Conservation (phyloP, 30 jellyfish, hydroid and myxozoan genomes). For the Turritopsis dohrnii region DNA sequence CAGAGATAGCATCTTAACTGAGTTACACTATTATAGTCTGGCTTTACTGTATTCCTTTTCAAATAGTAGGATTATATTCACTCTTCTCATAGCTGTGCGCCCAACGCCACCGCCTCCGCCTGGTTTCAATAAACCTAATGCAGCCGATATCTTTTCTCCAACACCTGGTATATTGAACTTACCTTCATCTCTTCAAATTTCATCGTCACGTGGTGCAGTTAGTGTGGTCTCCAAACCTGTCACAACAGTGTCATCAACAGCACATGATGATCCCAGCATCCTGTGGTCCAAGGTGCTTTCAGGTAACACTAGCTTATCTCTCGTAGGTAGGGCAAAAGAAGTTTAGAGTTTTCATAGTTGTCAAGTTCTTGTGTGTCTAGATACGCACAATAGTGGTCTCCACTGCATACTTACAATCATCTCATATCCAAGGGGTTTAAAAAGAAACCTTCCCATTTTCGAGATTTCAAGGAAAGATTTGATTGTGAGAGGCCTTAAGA, state of each 20-base stretch:
- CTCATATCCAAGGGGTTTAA: too few species aligned
- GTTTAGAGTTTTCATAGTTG: not conserved
- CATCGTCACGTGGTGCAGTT: constrained; percentile 1
- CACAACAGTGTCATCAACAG: constrained; percentile 1
- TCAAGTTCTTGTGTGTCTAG: not conserved
- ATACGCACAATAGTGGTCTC: not conserved
- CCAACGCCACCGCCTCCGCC: constrained; percentile 38
- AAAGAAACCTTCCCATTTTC: too few species aligned
- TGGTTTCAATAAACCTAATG: constrained; percentile 14
- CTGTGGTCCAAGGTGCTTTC: constrained; percentile 62
- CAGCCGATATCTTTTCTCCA: not conserved
- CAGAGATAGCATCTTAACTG: too few species aligned
- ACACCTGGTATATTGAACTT: constrained; percentile 8
- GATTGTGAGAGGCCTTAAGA: too few species aligned
- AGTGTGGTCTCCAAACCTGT: constrained; percentile 1
- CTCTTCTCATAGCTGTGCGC: not conserved
- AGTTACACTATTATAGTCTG: too few species aligned
- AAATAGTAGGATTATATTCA: too few species aligned
- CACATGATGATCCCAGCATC: constrained; percentile 51
- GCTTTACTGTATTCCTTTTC: too few species aligned
- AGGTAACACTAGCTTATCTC: constrained; percentile 43
- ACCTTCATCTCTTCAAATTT: constrained; percentile 2
- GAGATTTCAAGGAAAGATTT: too few species aligned
- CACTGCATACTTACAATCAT: not conserved
- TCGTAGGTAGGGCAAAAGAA: too few species aligned